Evolutionary conservation across 2,113 vertebrate genomes (phyloP).

Genomic region (Scomber japonicus): DNA sequence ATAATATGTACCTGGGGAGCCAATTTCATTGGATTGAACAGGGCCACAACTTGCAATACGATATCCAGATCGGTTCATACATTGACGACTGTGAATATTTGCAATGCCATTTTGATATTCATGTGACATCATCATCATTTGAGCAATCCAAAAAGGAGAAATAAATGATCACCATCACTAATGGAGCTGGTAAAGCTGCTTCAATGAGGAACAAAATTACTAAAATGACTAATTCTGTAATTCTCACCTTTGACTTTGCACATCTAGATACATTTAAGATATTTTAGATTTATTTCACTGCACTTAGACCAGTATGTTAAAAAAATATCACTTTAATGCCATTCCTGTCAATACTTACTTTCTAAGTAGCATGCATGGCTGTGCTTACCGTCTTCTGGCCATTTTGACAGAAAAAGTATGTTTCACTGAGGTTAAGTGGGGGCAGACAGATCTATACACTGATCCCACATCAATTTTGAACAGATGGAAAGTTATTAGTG

Average conservation of each 20-base stretch:
- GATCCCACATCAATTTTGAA: constrained; percentile 68
- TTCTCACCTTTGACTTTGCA: constrained; percentile 8
- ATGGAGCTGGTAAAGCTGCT: background rate
- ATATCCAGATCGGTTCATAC: background rate
- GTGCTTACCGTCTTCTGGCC: background rate
- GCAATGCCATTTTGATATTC: background rate
- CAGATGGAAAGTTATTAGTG: constrained; percentile 76
- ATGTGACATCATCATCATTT: background rate
- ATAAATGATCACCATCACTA: background rate
- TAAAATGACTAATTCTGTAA: constrained; percentile 14
- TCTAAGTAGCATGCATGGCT: background rate
- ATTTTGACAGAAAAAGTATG: constrained; percentile 45
- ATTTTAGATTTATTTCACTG: background rate
- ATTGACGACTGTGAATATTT: background rate
- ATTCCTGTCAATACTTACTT: constrained; percentile 14
- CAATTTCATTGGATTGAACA: too few species aligned
- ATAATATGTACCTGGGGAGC: background rate
- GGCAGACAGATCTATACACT: constrained; percentile 65
- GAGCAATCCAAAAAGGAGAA: background rate
- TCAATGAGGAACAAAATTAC: background rate
- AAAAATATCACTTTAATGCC: constrained; percentile 36
- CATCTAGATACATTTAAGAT: background rate
- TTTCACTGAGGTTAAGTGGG: constrained; percentile 73
- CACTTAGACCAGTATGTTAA: constrained; percentile 14
- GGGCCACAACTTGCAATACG: background rate